A percentile compares a stretch with the other conserved stretches of the same genome.
Conservation (phyloP, 2,888 invertebrate species). For the Atherix ibis region DNA sequence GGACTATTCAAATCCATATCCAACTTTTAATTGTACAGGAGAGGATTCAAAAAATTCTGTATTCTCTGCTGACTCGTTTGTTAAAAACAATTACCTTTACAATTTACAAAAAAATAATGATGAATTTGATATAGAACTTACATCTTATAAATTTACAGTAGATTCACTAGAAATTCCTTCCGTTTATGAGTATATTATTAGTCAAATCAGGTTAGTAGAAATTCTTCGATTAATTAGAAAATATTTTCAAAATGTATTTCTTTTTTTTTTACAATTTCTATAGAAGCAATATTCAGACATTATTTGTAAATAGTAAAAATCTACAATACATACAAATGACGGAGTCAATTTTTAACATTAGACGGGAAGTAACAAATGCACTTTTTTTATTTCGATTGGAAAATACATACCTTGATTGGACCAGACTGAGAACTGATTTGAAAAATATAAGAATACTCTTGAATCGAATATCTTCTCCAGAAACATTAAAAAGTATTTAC, state of each 20-base stretch:
- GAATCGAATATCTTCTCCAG: conserved; percentile 17
- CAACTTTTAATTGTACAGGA: conserved; percentile 21
- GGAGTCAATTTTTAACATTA: too few species aligned
- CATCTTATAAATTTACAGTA: conserved; percentile 17
- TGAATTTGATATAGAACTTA: conserved; percentile 14
- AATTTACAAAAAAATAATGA: conserved; percentile 3
- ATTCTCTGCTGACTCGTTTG: conserved; percentile 20
- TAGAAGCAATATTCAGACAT: conserved; percentile 24
- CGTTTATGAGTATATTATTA: conserved; percentile 16
- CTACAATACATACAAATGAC: neutral
- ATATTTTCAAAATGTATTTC: neutral
- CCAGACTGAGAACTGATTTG: too few species aligned
- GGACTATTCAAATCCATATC: neutral
- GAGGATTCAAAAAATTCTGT: conserved; percentile 19
- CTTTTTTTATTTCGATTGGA: too few species aligned
- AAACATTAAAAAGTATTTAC: conserved; percentile 20
- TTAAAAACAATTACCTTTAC: conserved; percentile 19
- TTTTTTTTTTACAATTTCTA: conserved; percentile 2
- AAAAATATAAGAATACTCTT: conserved; percentile 18
- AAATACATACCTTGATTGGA: too few species aligned
- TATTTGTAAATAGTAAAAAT: conserved; percentile 17
- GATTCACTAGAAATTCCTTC: conserved; percentile 14
- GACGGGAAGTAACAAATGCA: too few species aligned
- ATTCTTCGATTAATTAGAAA: neutral
- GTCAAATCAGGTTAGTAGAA: conserved; percentile 21